Base-by-base conservation (phyloP, 2,888 invertebrate genomes). In the Lasioglossum vierecki region DNA sequence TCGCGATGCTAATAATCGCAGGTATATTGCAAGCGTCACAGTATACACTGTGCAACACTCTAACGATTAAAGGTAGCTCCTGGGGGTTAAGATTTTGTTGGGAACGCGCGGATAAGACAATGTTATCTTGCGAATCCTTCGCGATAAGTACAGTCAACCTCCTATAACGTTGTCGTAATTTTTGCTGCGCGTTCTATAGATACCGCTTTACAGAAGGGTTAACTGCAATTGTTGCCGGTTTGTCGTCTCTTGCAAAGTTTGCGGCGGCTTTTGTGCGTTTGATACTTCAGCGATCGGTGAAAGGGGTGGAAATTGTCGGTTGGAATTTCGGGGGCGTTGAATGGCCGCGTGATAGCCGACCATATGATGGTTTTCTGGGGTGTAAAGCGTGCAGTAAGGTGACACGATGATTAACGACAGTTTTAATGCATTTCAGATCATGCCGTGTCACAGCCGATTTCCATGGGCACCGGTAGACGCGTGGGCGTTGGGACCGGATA, bases 391-490 rank as follows among this genome's bases (percentile, higher is more conserved):
- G 4, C 60, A 22, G 26, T 35, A 39, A 39, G 26, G 15, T 41
- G 66, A 77, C 41, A 15, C 22, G 11, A 13, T 79, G 57, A 73
- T 74, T 83, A 76, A 80, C 22, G 71, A 53, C 46, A 9, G 49
- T 84, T 82, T 72, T 80, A 87, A 91, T 80, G 77, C 91, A 92
- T 75, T 95, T 95, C 95, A 96, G 97, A 97, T 93, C 97, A 97
- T 95, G 96, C 96, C 80, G 96, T 97, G 70, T 96, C 97, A 85
- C 96, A 97, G 90, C 97, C 97, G 80, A 97, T 98, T 91, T 96
- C 96, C 94, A 97, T 98, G 97, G 96, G 97, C 90, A 97, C 97
- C 76, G 97, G 98, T 82, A 96, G 98, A 88, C 96, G 96, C 75
- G 96, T 96, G 85, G 95, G 95, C 73, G 96, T 96, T 79, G 97